Evolutionary conservation across 2,888 invertebrate species (phyloP).

Genomic region (Aphodius granarius): DNA sequence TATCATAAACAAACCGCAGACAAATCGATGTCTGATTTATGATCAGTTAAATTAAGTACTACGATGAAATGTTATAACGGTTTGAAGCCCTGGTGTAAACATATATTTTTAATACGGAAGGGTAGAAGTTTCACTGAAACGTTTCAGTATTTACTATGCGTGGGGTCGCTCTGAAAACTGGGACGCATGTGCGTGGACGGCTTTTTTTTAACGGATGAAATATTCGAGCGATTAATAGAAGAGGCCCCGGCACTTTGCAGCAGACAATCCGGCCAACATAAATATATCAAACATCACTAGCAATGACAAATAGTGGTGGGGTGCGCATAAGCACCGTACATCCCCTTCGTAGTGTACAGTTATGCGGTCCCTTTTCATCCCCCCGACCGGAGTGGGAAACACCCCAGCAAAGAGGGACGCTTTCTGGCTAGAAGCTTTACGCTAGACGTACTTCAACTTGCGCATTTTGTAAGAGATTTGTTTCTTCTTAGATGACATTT

Average conservation of each 20-base stretch:
- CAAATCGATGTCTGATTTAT: neutral
- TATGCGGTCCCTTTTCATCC: constrained; percentile 32
- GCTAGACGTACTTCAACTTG: constrained; percentile 20
- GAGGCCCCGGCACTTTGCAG: constrained; percentile 47
- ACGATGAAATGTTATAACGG: no score
- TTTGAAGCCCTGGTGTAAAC: no score
- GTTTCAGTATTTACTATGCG: neutral
- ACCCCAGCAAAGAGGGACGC: constrained; percentile 29
- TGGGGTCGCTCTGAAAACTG: neutral
- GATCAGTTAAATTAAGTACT: neutral
- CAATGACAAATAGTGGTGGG: constrained; percentile 53
- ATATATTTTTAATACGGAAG: no score
- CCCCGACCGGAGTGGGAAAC: constrained; percentile 28
- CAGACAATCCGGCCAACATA: constrained; percentile 51
- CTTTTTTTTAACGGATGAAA: constrained; percentile 28
- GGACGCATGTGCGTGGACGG: constrained; percentile 22
- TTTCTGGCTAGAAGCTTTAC: constrained; percentile 1
- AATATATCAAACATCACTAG: constrained; percentile 53
- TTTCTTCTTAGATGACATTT: constrained; percentile 53
- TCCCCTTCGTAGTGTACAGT: constrained; percentile 34
- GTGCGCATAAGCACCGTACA: constrained; percentile 38
- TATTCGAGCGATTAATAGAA: constrained; percentile 44
- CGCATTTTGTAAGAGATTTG: constrained; percentile 48
- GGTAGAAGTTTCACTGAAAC: no score
- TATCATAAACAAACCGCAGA: neutral